Evolutionary conservation across 2,888 invertebrate species (phyloP), one percentile per base, ranked within the genome.

Genomic region (Archips crataeganus): DNA sequence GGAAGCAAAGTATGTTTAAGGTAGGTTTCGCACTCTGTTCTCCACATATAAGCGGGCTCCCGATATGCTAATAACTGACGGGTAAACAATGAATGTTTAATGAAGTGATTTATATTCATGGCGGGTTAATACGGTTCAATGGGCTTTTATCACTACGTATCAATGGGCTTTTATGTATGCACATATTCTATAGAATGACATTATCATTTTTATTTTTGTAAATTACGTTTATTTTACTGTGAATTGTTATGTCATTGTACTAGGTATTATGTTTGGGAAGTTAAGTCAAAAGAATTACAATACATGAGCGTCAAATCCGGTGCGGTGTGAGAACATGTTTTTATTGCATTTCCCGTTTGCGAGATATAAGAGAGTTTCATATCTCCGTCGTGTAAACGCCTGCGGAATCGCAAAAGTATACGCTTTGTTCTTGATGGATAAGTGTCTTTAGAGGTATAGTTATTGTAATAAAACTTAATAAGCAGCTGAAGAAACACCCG

Each of bases 51-150:
- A 75, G 79, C 77, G 79, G 78, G 79, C 82, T 71, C 69, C 74
- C 75, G 79, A 74, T 82, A 88, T 87, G 85, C 77, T 80, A 87
- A 88, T 87, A 82, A 82, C 81, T 79, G 82, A 80, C 83, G 84
- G 82, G 86, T 84, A 85, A 82, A 77, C 81, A 82, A 87, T 88
- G 87, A 87, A 88, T 88, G 85, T 86, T 84, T 79, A 85, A 85
- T 82, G 71, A 81, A 80, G 80, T 80, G 83, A 80, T 89, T 88
- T 87, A 85, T 87, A 89, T 90, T 87, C 87, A 89, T 83, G 65
- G 49, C 60, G 78, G 81, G 82, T 86, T 87, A 85, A 85, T 78
- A 79, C 79, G 79, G 85, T 85, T 87, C 85, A 86, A 81, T 79
- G 82, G 82, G 83, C 85, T 85, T 85, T 84, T 84, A 84, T 85